These are phyloP conservation scores for Ctenodactylus gundi DNA, from an alignment of 2,113 vertebrate genomes.

Conservation along the genomic window DNA sequence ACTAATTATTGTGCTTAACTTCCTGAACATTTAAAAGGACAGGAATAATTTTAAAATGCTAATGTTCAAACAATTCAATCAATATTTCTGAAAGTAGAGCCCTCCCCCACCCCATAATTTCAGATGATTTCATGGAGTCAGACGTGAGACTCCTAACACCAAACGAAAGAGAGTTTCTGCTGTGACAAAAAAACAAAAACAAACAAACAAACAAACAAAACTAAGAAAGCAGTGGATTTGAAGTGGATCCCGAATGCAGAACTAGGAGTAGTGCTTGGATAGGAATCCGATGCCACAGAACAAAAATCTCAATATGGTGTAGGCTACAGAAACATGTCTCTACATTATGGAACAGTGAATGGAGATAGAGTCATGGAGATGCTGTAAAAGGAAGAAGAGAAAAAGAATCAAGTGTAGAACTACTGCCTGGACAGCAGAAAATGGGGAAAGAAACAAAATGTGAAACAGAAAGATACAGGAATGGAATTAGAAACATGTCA, in stretches of 20 bases:
- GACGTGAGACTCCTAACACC: neutral
- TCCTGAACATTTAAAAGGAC: neutral
- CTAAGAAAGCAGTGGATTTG: neutral
- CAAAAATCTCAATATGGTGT: neutral
- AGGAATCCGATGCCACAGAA: neutral
- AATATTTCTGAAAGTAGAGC: neutral
- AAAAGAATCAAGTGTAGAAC: too few relatives aligned
- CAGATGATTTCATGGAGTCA: neutral
- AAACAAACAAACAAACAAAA: too few relatives aligned
- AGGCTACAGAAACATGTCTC: neutral
- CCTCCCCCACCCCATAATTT: neutral
- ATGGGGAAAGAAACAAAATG: neutral
- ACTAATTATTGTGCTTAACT: neutral
- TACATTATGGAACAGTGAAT: neutral
- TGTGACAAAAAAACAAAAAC: too few relatives aligned
- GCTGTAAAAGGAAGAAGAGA: neutral
- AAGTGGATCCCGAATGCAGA: neutral
- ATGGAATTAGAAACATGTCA: neutral
- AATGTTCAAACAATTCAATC: neutral
- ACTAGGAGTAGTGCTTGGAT: neutral
- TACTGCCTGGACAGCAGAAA: too few relatives aligned
- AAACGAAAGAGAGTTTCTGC: neutral
- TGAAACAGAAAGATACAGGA: neutral
- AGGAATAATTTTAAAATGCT: neutral
- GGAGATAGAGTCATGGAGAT: neutral